Conservation (phyloP, 2,113 vertebrate species). For the Ageneiosus marmoratus region DNA sequence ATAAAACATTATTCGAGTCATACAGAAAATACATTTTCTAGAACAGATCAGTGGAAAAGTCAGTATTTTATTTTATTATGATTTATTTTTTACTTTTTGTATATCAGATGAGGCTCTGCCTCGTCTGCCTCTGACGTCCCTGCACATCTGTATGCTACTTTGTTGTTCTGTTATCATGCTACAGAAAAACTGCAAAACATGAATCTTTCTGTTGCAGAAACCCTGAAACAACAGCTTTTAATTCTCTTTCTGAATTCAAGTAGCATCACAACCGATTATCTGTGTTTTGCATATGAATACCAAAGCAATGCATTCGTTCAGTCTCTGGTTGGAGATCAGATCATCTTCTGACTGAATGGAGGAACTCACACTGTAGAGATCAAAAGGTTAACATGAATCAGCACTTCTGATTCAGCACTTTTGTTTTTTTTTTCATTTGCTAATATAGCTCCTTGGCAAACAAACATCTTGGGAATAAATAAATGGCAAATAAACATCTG, state of each 20-base stretch:
- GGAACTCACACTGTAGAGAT: background rate
- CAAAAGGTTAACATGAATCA: background rate
- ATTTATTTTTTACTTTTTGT: too few species aligned
- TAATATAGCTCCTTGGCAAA: conserved; percentile 19
- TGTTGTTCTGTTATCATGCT: background rate
- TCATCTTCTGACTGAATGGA: background rate
- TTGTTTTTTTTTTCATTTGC: background rate
- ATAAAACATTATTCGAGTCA: too few species aligned
- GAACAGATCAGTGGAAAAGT: too few species aligned
- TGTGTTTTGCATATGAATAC: background rate
- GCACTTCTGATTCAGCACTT: conserved; percentile 38
- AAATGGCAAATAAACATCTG: conserved; percentile 9
- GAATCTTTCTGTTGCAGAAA: background rate
- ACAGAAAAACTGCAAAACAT: background rate
- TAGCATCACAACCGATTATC: background rate
- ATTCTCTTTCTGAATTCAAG: background rate
- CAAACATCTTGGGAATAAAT: background rate
- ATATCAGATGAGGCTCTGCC: too few species aligned
- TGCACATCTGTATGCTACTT: background rate
- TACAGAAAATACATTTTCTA: too few species aligned
- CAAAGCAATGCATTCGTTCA: background rate
- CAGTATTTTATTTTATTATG: too few species aligned
- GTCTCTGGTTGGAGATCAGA: background rate
- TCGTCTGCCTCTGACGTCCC: too few species aligned
- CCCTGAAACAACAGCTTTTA: background rate